A percentile compares a stretch with the other conserved stretches of the same genome.
Evolutionary conservation across 2,113 vertebrate genomes (phyloP).

Genomic region (Paratilapia polleni): DNA sequence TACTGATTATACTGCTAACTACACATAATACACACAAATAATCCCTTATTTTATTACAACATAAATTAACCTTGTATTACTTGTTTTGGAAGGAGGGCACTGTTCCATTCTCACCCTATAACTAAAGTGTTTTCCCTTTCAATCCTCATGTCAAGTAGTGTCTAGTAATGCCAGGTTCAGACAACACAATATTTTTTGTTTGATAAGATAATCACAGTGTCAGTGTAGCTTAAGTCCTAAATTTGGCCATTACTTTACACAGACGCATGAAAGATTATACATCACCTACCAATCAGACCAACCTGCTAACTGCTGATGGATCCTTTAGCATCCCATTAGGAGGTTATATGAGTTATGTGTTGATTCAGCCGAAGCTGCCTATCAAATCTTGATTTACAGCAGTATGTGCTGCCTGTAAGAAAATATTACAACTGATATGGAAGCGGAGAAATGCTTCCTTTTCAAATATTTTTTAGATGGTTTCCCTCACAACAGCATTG

Average conservation of each 20-base stretch:
- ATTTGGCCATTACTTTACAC: background rate
- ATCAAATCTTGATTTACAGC: constrained; percentile 42
- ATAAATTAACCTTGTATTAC: background rate
- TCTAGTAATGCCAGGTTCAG: background rate
- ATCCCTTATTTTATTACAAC: background rate
- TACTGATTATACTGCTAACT: background rate
- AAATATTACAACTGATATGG: background rate
- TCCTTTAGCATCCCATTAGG: constrained; percentile 23
- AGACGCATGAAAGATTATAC: background rate
- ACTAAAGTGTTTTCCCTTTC: background rate
- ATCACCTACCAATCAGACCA: background rate
- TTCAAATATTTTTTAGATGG: background rate
- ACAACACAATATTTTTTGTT: background rate
- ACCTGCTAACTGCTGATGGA: constrained; percentile 38
- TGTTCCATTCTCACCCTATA: background rate
- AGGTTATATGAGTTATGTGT: constrained; percentile 43
- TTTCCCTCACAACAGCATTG: background rate
- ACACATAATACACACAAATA: background rate
- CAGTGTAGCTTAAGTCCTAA: background rate
- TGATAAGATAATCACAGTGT: background rate
- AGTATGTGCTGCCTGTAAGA: background rate
- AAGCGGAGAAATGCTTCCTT: background rate
- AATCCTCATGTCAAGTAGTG: background rate
- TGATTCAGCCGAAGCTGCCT: constrained; percentile 25
- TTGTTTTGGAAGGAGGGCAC: background rate